Evolutionary conservation across 2,888 invertebrate genomes (phyloP).

Genomic region (Apamea anceps): DNA sequence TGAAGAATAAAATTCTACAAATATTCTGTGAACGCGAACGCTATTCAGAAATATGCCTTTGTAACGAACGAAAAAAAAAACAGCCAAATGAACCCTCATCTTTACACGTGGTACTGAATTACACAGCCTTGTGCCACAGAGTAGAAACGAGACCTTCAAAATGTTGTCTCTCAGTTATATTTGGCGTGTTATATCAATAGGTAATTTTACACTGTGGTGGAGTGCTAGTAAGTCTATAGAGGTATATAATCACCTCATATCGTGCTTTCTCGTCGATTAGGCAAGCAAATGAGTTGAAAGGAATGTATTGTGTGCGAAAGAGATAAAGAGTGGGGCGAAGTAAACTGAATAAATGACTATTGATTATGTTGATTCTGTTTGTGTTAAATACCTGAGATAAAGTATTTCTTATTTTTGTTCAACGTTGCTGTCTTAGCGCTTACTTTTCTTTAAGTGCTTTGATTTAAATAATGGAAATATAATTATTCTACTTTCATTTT

Average conservation of each 20-base stretch:
- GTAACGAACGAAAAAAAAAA: conserved; percentile 63
- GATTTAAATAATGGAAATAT: conserved; percentile 34
- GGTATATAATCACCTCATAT: conserved; percentile 79
- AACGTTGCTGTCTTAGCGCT: conserved; percentile 26
- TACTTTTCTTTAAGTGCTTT: conserved; percentile 16
- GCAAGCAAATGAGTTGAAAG: conserved; percentile 80
- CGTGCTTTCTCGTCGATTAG: conserved; percentile 82
- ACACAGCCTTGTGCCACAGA: conserved; percentile 59
- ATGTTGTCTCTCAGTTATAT: conserved; percentile 19
- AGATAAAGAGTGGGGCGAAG: conserved; percentile 70
- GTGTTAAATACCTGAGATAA: conserved; percentile 55
- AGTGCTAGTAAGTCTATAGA: conserved; percentile 56
- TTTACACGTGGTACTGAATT: conserved; percentile 49
- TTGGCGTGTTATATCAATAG: accelerated
- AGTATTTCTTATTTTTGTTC: conserved; percentile 17
- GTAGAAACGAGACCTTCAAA: conserved; percentile 12
- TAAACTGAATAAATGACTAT: conserved; percentile 72
- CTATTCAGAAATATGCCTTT: conserved; percentile 48
- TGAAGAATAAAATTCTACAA: conserved; percentile 1
- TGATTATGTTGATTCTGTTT: conserved; percentile 66
- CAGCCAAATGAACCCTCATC: conserved; percentile 69
- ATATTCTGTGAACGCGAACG: background rate
- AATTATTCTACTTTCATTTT: conserved; percentile 7
- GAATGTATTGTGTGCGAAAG: conserved; percentile 78
- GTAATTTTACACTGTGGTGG: conserved; percentile 60